These are phyloP conservation scores for Hydrotaea diabolus DNA, from an alignment of 2,888 invertebrate genomes.

Conservation along the genomic window DNA sequence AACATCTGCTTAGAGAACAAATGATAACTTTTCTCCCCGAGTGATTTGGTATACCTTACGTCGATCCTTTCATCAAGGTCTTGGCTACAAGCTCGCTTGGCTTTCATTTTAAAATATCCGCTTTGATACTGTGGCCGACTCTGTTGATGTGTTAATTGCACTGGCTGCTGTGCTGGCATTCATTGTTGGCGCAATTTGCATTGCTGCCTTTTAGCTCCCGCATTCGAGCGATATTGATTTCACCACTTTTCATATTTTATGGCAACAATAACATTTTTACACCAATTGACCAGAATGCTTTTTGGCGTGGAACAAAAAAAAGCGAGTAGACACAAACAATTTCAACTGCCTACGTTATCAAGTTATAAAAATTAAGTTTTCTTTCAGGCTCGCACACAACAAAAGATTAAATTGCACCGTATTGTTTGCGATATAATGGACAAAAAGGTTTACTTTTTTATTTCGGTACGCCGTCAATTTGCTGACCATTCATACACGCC, in stretches of 20 bases:
- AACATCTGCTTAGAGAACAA: no score
- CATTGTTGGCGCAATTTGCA: background rate
- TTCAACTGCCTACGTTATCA: constrained; percentile 51
- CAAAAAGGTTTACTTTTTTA: background rate
- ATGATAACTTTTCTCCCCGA: no score
- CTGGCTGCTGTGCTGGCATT: background rate
- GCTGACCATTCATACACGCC: constrained; percentile 25
- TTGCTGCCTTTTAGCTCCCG: background rate
- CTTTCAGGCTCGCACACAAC: constrained; percentile 2
- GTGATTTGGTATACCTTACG: no score
- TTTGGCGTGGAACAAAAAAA: background rate
- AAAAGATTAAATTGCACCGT: constrained; percentile 23
- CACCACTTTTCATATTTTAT: background rate
- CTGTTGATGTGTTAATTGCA: no score
- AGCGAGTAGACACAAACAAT: constrained; percentile 19
- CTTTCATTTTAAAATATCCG: no score
- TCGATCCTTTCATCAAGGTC: no score
- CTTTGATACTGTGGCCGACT: no score
- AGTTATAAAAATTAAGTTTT: constrained; percentile 54
- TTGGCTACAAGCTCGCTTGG: no score
- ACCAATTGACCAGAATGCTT: background rate
- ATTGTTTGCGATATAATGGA: constrained; percentile 18
- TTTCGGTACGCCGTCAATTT: constrained; percentile 5
- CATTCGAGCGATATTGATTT: background rate
- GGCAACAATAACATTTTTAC: background rate